Base-by-base conservation (phyloP, 2,888 invertebrate species). In the Drosophila yooni region DNA sequence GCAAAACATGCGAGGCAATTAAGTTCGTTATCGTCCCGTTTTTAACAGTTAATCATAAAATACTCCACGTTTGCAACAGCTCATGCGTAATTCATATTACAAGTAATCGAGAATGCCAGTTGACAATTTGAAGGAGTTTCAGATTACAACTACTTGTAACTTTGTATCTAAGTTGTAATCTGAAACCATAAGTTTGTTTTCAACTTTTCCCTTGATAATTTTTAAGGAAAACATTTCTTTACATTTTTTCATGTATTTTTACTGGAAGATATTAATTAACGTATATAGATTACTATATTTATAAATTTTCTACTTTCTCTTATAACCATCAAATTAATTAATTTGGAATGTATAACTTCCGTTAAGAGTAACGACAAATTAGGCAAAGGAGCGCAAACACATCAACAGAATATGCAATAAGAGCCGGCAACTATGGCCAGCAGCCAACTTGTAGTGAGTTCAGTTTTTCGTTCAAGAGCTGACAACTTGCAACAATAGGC, bases 1-100 rank as follows among this genome's bases (percentile, higher is more conserved):
- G 54, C 54, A 63, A 51, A 76, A 83, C 86, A 85, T 79, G 83
- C 38, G 71, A 70, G 57, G 70, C 83, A 86, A 83, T 83, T 83
- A 83, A 86, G 66, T 74, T 83, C 34, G 63, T 36, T 70, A 62
- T 81, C 56, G 40, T 70, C 27, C 46, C 31, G 10, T 38, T 53
- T 78, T 63, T 54, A 34, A 29, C 62, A 60, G 57, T 50, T 59
- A 62, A 69, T 75, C 73, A 72, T n/a, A 50, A 29, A 53, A 36
- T 60, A 29, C 33, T 27, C 18, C 15, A 34, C 43, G n/a, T 11
- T 3, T 31, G 13, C 34, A 46, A 48, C 29, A 15, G 18, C 74
- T 74, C 76, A 72, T 72, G 76, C 53, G 51, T 76, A 72, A 76
- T 67, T 63, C 76, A 76, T 76, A 54, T 25, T 7, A 6, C 40